phyloP scores from a whole-genome alignment of 2,113 vertebrate species.

The Lampris incognitus region DNA sequence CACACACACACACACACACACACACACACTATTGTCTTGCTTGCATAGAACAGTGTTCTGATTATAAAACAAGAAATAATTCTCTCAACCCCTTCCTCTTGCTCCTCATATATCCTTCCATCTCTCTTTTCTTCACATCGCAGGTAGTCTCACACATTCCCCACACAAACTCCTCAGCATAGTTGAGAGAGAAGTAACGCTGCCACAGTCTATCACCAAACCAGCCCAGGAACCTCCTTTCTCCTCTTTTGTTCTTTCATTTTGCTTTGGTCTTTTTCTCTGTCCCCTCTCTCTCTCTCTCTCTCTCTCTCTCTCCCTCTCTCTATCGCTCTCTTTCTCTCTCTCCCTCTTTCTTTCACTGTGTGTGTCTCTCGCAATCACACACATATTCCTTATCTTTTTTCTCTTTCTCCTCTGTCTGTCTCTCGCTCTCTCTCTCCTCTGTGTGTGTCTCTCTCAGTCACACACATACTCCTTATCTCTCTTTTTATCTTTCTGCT shows the following conservation, averaged over 20 bases:
- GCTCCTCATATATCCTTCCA: slow-evolving; percentile 40
- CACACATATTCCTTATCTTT: not conserved
- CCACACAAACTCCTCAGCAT: slow-evolving; percentile 34
- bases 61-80: slow-evolving; percentile 28
- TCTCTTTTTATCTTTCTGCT: not conserved
- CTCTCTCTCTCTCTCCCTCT: slow-evolving; percentile 24
- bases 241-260: slow-evolving; percentile 68
- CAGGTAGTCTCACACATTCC: slow-evolving; percentile 32
- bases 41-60: slow-evolving; percentile 61
- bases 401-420: slow-evolving; percentile 31
- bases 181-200: slow-evolving; percentile 51
- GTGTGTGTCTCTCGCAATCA: slow-evolving; percentile 48
- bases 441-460: not conserved
- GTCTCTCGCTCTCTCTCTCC: slow-evolving; percentile 52
- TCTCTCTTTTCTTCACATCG: slow-evolving; percentile 21
- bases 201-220: slow-evolving; percentile 53
- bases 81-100: slow-evolving; percentile 30
- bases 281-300: not conserved
- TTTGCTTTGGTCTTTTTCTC: slow-evolving; percentile 35
- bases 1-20: slow-evolving; percentile 53
- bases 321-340: slow-evolving; percentile 27
- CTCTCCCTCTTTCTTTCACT: slow-evolving; percentile 20
- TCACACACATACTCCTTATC: no score
- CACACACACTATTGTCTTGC: slow-evolving; percentile 5
- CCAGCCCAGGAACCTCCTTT: slow-evolving; percentile 79